phyloP scores from a whole-genome alignment of 92 coral and sea anemone genomes.

The Paragorgia papillata region DNA sequence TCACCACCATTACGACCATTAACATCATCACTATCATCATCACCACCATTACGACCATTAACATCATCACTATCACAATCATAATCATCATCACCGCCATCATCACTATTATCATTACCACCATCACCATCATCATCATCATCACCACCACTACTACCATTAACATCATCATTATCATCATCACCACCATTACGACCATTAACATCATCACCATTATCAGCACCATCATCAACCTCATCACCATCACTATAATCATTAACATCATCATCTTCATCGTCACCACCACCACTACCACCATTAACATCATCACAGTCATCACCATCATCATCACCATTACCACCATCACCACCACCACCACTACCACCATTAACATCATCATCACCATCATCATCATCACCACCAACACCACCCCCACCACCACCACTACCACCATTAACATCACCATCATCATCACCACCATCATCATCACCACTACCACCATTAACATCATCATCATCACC shows the following conservation, averaged over 20 bases:
- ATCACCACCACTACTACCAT: not conserved
- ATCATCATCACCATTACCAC: not conserved
- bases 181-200: not conserved
- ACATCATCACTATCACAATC: slow-evolving; percentile 10
- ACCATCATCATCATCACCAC: slow-evolving; percentile 1
- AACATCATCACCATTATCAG: slow-evolving; percentile 9
- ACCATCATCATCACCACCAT: slow-evolving; percentile 37
- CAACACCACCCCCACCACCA: slow-evolving; percentile 15
- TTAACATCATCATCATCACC: slow-evolving; percentile 25
- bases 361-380: not conserved
- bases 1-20: too few species aligned
- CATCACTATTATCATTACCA: not conserved
- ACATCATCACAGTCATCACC: not conserved
- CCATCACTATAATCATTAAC: not conserved
- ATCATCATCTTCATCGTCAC: not conserved
- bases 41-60: not conserved
- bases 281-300: not conserved
- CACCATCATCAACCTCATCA: not conserved
- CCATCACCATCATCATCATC: not conserved
- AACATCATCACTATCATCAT: slow-evolving; percentile 10
- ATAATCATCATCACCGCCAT: not conserved
- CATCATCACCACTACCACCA: slow-evolving; percentile 16
- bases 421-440: slow-evolving; percentile 23
- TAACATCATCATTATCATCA: slow-evolving; percentile 12
- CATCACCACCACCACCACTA: not conserved